Evolutionary conservation across 2,113 vertebrate genomes (phyloP), one percentile per base, ranked within the genome.

Genomic region (Bubo scandiacus): DNA sequence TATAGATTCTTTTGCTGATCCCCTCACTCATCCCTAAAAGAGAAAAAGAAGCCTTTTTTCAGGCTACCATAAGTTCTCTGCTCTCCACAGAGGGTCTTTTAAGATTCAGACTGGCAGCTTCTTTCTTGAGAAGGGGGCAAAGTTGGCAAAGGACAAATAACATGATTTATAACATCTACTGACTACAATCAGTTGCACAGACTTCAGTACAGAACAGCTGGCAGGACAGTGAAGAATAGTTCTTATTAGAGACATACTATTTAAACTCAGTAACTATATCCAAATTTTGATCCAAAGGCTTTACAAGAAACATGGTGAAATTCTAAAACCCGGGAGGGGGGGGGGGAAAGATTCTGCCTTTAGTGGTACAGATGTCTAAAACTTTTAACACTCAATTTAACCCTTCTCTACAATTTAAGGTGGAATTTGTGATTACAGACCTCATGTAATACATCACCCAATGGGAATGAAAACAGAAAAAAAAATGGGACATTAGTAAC

Each of bases 111-210:
- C 68, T 94, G 80, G 55, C 61, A 94, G 40, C 38, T 92, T 74
- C 86, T 91, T 81, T 86, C 77, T 89, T 86, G 52, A 84, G 43
- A 84, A 73, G 25, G 65, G 62, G 57, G 40, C n/a, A 67, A 94
- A 96, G 65, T 10, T 88, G 90, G 92, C 92, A 83, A 90, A 43
- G 40, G 72, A 93, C 75, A 90, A 94, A 86, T 51, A 90, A 75
- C 23, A 36, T 78, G 94, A 96, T 88, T 96, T 96, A 88, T 83
- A 92, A 38, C 75, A 63, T 81, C 43, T 51, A 55, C 42, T 18
- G 45, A 83, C 75, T 88, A n/a, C 71, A 71, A 70, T 75, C 18
- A 14, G 77, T 61, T 86, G 85, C 65, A 81, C 81, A 96, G 90
- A 70, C 10, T 58, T 59, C 74, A 88, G 51, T 11, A 88, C 25